Conservation (phyloP, 2,888 invertebrate species). For the Aleiodes testaceus region DNA sequence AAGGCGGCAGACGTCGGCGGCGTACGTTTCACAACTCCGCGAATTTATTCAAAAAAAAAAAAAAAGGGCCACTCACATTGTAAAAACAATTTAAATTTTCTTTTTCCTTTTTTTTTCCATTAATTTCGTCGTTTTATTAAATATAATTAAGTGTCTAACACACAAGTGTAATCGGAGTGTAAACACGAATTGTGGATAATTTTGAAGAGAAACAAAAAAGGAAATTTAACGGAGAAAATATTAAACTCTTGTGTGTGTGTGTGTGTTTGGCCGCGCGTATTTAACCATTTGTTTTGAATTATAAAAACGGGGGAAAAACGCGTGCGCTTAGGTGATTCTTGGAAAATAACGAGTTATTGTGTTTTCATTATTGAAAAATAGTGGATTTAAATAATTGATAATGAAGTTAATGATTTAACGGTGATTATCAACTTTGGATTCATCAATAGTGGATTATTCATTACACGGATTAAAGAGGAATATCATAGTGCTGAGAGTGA, state of each 20-base stretch:
- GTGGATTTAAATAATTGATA: not conserved
- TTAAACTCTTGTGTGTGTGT: too few relatives aligned
- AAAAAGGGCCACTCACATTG: not conserved
- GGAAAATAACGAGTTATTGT: too few relatives aligned
- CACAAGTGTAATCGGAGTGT: too few relatives aligned
- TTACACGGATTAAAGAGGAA: slow-evolving; percentile 25
- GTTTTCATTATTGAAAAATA: too few relatives aligned
- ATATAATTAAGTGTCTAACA: too few relatives aligned
- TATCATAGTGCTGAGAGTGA: too few relatives aligned
- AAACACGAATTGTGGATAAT: too few relatives aligned
- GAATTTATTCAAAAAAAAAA: not conserved
- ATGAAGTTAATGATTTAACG: not conserved
- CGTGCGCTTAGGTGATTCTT: not conserved
- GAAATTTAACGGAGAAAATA: too few relatives aligned
- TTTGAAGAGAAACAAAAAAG: too few relatives aligned
- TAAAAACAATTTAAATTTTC: not conserved
- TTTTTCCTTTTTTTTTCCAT: not conserved
- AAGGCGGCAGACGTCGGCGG: slow-evolving; percentile 19
- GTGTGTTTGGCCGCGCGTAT: not conserved
- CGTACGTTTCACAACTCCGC: slow-evolving; percentile 13
- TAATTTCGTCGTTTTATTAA: too few relatives aligned
- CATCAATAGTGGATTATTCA: slow-evolving; percentile 28
- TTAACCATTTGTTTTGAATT: slow-evolving; percentile 26
- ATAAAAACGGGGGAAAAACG: not conserved
- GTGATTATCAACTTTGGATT: slow-evolving; percentile 23